Conservation (phyloP, 2,888 invertebrate genomes). For the Tyria jacobaeae region DNA sequence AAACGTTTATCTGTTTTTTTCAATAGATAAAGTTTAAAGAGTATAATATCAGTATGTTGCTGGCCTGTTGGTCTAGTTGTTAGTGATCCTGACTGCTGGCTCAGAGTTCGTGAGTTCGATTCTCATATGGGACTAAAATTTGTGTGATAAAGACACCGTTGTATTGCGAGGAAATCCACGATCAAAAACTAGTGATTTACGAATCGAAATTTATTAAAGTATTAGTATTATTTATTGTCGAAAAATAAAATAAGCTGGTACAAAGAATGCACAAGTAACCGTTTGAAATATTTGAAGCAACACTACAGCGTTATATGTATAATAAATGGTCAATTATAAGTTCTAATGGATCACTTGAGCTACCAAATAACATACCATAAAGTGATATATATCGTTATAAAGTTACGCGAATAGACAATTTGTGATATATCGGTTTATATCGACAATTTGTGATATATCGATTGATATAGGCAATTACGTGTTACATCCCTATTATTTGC, state of each 20-base stretch:
- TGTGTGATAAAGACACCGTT: too few relatives aligned
- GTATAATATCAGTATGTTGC: too few relatives aligned
- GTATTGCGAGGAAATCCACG: too few relatives aligned
- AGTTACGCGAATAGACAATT: conserved; percentile 19
- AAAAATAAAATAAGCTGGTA: neutral
- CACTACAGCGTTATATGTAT: conserved; percentile 3
- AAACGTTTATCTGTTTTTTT: too few relatives aligned
- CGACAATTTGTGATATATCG: conserved; percentile 14
- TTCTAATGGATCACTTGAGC: conserved; percentile 20
- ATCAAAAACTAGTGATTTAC: neutral
- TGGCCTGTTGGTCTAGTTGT: too few relatives aligned
- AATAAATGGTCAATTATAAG: conserved; percentile 20
- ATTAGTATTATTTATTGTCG: neutral
- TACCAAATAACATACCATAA: conserved; percentile 22
- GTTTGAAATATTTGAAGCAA: conserved; percentile 2
- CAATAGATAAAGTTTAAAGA: too few relatives aligned
- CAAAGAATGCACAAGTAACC: neutral
- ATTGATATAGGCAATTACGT: conserved; percentile 10
- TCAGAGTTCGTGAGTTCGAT: too few relatives aligned
- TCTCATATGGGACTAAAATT: too few relatives aligned
- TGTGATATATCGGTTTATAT: conserved; percentile 18
- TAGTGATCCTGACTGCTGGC: too few relatives aligned
- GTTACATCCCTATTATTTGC: conserved; percentile 15
- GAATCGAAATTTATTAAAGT: neutral
- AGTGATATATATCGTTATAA: conserved; percentile 24